Evolutionary conservation across 2,797 vertebrate species (phyloP).

Genomic region (Crocidura indochinensis): DNA sequence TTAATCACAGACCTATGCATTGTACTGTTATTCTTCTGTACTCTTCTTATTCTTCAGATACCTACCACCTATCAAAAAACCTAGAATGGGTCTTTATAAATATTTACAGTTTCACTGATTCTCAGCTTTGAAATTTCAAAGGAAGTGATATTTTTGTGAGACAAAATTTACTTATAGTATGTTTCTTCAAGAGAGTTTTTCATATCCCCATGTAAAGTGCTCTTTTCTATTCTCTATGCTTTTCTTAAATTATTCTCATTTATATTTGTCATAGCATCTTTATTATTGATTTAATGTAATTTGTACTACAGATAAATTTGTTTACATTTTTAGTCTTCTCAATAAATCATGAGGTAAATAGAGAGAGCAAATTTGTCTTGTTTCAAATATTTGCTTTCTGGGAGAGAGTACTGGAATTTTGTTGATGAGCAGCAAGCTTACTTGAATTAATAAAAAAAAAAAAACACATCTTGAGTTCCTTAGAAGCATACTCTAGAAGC

Average conservation of each 20-base stretch:
- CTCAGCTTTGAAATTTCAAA: neutral
- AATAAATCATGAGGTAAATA: neutral
- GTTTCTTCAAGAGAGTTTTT: neutral
- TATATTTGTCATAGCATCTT: constrained; percentile 35
- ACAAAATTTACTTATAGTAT: too few species aligned
- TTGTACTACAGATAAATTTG: neutral
- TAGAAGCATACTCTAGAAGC: neutral
- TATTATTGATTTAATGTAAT: neutral
- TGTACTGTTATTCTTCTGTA: neutral
- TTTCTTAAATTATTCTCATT: constrained; percentile 23
- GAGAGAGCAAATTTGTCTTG: neutral
- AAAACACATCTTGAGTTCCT: neutral
- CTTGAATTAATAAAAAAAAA: constrained; percentile 9
- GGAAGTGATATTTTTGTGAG: neutral
- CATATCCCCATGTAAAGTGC: neutral
- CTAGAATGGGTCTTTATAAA: neutral
- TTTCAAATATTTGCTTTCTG: neutral
- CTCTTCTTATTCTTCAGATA: neutral
- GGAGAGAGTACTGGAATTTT: neutral
- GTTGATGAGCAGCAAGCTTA: neutral
- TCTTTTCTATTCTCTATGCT: too few species aligned
- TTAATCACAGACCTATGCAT: accelerated
- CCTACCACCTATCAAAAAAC: too few species aligned
- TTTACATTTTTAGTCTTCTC: neutral
- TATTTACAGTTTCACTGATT: neutral